A percentile compares a stretch with the other conserved stretches of the same genome.
phyloP scores from a whole-genome alignment of 2,797 vertebrate genomes.

The Nyctibius grandis region DNA sequence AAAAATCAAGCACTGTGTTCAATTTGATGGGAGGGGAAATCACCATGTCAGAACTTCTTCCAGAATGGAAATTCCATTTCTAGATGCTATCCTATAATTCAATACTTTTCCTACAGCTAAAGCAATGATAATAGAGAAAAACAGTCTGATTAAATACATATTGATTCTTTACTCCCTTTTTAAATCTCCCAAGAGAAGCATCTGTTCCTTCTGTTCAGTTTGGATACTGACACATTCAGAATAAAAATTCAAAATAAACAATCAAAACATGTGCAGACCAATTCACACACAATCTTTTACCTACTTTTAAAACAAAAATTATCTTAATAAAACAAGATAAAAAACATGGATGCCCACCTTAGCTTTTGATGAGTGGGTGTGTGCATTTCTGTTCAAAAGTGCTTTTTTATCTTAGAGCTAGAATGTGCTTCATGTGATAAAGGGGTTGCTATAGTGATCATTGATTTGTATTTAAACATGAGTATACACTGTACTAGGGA shows the following conservation, averaged over 20 bases:
- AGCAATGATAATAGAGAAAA: not conserved
- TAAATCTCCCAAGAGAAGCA: not conserved
- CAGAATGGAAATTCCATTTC: not conserved
- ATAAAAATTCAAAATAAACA: constrained; percentile 25
- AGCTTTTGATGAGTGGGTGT: constrained; percentile 43
- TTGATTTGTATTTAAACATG: constrained; percentile 76
- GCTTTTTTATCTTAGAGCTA: constrained; percentile 56
- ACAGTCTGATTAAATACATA: not conserved
- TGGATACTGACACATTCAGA: not conserved
- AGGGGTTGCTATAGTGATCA: constrained; percentile 76
- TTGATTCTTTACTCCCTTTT: constrained; percentile 6
- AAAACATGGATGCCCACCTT: not conserved
- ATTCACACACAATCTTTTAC: not conserved
- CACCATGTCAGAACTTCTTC: not conserved
- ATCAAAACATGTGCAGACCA: not conserved
- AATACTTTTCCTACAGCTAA: not conserved
- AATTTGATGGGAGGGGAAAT: not conserved
- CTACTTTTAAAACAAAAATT: not conserved
- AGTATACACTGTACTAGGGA: constrained; percentile 71
- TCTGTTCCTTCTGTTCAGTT: constrained; percentile 17
- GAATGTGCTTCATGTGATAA: constrained; percentile 67
- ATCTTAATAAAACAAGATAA: constrained; percentile 1
- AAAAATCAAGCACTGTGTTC: not conserved
- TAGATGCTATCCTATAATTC: not conserved
- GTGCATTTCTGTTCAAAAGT: constrained; percentile 67